These are phyloP conservation scores for Drosophila ironensis DNA, from an alignment of 1,140 invertebrate species.

Conservation along the genomic window DNA sequence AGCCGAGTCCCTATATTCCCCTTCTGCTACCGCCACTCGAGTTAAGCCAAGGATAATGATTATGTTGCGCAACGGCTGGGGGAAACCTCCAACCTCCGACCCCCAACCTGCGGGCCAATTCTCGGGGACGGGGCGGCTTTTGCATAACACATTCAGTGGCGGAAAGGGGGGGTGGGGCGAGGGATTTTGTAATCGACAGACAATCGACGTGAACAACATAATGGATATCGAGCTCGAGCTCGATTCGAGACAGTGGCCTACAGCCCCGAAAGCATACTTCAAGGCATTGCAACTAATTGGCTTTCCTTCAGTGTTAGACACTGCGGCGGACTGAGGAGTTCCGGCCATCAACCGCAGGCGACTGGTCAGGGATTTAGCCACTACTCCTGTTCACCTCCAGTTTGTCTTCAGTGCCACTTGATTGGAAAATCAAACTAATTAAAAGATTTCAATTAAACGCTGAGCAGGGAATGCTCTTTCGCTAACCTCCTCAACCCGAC, in stretches of 20 bases:
- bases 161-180: neutral
- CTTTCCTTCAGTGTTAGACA: slow-evolving; percentile 64
- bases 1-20: neutral
- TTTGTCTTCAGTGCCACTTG: slow-evolving; percentile 63
- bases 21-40: slow-evolving; percentile 37
- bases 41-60: slow-evolving; percentile 79
- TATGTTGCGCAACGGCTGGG: slow-evolving; percentile 65
- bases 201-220: slow-evolving; percentile 74
- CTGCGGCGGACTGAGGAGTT: slow-evolving; percentile 16
- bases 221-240: slow-evolving; percentile 55
- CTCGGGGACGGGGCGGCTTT: slow-evolving; percentile 13
- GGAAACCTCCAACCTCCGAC: no score
- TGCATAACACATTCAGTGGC: slow-evolving; percentile 20
- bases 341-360: slow-evolving; percentile 8
- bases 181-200: slow-evolving; percentile 71
- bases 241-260: slow-evolving; percentile 27
- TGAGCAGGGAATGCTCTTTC: slow-evolving; percentile 47
- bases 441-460: slow-evolving; percentile 81
- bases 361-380: slow-evolving; percentile 1
- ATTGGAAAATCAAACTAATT: slow-evolving; percentile 81
- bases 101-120: neutral
- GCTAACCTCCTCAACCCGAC: neutral
- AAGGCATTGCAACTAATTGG: slow-evolving; percentile 76
- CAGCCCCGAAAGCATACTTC: slow-evolving; percentile 51
- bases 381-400: slow-evolving; percentile 13